phyloP scores from a whole-genome alignment of 2,797 vertebrate genomes.

The Orientallactaga sibirica region DNA sequence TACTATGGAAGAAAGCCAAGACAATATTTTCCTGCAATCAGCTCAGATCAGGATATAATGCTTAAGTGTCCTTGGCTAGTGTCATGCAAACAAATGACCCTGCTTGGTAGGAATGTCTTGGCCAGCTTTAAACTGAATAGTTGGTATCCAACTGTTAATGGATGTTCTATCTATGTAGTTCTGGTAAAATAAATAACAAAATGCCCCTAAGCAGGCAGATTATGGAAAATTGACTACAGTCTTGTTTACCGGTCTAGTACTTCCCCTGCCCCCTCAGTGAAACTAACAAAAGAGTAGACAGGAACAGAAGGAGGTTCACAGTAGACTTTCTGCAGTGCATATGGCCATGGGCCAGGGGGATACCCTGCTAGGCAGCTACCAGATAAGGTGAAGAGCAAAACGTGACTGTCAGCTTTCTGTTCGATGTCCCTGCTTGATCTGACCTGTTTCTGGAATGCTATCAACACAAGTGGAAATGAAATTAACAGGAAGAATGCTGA shows the following conservation, averaged over 20 bases:
- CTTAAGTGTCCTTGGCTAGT: conserved; percentile 28
- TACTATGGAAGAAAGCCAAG: neutral
- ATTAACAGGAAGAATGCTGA: conserved; percentile 30
- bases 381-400: neutral
- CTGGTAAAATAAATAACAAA: conserved; percentile 49
- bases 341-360: conserved; percentile 40
- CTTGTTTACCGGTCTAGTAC: conserved; percentile 7
- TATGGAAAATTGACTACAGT: neutral
- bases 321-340: neutral
- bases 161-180: conserved; percentile 49
- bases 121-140: neutral
- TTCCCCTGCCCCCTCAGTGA: neutral
- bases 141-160: conserved; percentile 26
- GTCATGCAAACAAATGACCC: conserved; percentile 18
- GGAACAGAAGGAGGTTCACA: neutral
- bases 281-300: neutral
- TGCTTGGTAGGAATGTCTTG: neutral
- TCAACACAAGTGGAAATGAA: neutral
- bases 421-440: neutral
- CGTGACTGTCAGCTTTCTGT: neutral
- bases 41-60: conserved; percentile 41
- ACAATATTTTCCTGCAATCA: neutral
- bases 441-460: conserved; percentile 35
- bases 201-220: neutral
- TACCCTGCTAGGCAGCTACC: neutral